phyloP scores from a whole-genome alignment of 92 coral and sea anemone genomes.

The Epizoanthus scotinus region DNA sequence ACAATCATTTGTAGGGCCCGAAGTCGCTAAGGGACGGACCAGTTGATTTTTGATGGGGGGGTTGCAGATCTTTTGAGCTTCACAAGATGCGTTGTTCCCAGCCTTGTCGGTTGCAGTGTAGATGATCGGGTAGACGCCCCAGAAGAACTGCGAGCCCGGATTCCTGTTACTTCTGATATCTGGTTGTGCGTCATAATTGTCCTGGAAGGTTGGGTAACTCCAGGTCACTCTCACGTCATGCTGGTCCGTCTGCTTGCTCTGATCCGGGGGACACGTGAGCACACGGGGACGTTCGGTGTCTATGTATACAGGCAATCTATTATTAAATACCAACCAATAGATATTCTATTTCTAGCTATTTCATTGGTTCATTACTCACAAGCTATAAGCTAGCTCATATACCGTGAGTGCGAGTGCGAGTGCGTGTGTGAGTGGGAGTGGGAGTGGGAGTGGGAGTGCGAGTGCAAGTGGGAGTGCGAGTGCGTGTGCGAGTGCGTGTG shows the following conservation, averaged over 20 bases:
- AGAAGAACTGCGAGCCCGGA: constrained; percentile 74
- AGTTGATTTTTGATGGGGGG: no score
- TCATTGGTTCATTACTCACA: neutral
- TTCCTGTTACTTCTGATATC: constrained; percentile 71
- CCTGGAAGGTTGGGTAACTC: constrained; percentile 79
- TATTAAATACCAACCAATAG: neutral
- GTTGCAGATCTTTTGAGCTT: no score
- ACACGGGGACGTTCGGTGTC: constrained; percentile 90
- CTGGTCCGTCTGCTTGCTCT: constrained; percentile 52
- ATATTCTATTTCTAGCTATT: neutral
- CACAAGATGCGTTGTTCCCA: constrained; percentile 84
- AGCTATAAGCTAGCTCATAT: no score
- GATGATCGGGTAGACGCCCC: constrained; percentile 72
- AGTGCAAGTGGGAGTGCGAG: no score
- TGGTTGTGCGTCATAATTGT: constrained; percentile 83
- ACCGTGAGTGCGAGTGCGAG: no score
- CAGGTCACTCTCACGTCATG: constrained; percentile 75
- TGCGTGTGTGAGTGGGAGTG: no score
- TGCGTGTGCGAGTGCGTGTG: no score
- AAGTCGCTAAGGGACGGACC: no score
- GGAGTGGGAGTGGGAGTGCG: no score
- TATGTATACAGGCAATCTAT: neutral
- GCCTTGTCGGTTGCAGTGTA: constrained; percentile 83
- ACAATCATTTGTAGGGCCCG: no score
- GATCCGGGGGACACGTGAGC: constrained; percentile 74